Evolutionary conservation across 1,140 invertebrate genomes (phyloP).

Genomic region (Trichogramma pretiosum): DNA sequence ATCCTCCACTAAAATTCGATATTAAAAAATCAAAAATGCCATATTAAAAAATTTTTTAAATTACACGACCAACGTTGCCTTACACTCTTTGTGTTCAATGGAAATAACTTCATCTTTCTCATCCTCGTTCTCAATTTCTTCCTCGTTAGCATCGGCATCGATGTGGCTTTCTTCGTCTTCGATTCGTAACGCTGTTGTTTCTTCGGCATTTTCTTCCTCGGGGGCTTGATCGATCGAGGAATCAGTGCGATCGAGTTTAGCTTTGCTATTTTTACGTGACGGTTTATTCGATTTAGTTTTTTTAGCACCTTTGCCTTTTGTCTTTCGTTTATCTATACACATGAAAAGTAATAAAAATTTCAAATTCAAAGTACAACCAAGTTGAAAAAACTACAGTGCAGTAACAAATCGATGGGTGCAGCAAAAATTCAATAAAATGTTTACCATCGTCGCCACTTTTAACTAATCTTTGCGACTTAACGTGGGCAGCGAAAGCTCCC

Average conservation of each 20-base stretch:
- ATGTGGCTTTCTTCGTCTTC: no score
- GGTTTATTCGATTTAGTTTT: no score
- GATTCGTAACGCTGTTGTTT: no score
- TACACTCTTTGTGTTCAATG: no score
- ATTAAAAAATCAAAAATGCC: background rate
- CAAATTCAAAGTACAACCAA: background rate
- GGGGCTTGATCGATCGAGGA: background rate
- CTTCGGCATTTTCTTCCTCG: slow-evolving; percentile 34
- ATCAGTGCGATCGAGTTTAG: no score
- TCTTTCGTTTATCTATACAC: slow-evolving; percentile 3
- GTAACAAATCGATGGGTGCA: background rate
- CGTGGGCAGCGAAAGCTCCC: slow-evolving; percentile 28
- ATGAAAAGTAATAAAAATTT: no score
- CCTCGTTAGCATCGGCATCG: no score
- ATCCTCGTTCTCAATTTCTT: no score
- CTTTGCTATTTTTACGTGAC: no score
- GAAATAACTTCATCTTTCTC: no score
- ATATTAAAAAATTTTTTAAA: no score
- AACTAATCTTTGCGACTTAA: slow-evolving; percentile 30
- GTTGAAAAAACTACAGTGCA: background rate
- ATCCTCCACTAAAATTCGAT: background rate
- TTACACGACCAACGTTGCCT: no score
- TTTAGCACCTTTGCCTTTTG: background rate
- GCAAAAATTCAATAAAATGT: slow-evolving; percentile 1
- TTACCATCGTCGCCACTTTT: slow-evolving; percentile 34